Evolutionary conservation across 2,888 invertebrate genomes (phyloP), one percentile per base, ranked within the genome.

Genomic region (Galerucella calmariensis): DNA sequence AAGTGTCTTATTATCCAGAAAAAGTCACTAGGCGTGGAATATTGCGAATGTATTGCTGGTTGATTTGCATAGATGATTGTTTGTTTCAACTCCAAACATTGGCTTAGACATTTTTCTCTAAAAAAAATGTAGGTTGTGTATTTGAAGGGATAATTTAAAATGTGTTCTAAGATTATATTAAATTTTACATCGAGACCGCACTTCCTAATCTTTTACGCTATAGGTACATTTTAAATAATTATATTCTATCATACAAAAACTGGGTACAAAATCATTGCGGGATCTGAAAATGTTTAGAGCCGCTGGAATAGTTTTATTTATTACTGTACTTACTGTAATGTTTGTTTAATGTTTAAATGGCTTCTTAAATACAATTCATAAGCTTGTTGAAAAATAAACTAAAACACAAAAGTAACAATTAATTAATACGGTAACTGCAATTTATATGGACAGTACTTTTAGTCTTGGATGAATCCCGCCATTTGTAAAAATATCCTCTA

Each of bases 1-100:
- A 83, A 83, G 70, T 83, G 83, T 67, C 82, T 76, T 24, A 83
- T 77, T 12, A 82, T 58, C 83, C 82, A 83, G 58, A 81, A 79
- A 77, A 80, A 82, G 1, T 78, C 75, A 48, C 78, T 79, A 16
- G 81, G 70, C n/a, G 75, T 35, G 53, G 73, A 51, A 48, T 48
- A 62, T n/a, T 65, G 63, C 16, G 27, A 48, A 41, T 72, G 66
- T n/a, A 72, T 72, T n/a, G 67, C 53, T 41, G 74, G 73, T 51
- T 77, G 66, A 61, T 63, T 67, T 53, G 74, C 75, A 44, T 72
- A 72, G 24, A 81, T 78, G 44, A 82, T 66, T 66, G 46, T 79
- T 53, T 82, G 76, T 63, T 81, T 83, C 48, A 82, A 74, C n/a
- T 75, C 53, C 0, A 82, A 68, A 16, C 79, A 70, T 35, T 78